A percentile compares a stretch with the other conserved stretches of the same genome.
phyloP scores from a whole-genome alignment of 1,140 invertebrate genomes.

The Leptopilina boulardi region DNA sequence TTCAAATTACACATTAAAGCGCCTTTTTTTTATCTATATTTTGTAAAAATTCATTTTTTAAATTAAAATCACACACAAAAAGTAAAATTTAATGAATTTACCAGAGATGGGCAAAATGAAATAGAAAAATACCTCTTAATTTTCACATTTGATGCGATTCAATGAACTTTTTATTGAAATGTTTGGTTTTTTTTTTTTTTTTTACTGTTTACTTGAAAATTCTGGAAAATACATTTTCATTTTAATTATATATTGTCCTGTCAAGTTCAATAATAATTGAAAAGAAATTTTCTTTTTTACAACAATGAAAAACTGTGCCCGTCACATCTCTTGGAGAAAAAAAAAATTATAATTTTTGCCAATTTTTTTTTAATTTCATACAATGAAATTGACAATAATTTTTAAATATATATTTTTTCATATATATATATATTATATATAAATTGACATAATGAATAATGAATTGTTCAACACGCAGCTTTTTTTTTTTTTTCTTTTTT shows the following conservation, averaged over 20 bases:
- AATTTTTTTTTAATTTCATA: too few relatives aligned
- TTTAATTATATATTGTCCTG: constrained; percentile 9
- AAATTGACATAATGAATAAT: background rate
- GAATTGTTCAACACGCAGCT: constrained; percentile 5
- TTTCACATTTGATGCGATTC: constrained; percentile 19
- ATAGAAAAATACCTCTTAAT: background rate
- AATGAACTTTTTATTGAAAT: constrained; percentile 28
- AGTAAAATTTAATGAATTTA: background rate
- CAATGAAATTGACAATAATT: constrained; percentile 3
- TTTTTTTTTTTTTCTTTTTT: background rate
- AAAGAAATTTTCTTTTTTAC: background rate
- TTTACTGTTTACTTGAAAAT: constrained; percentile 17
- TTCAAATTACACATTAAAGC: too few relatives aligned
- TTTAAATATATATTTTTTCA: too few relatives aligned
- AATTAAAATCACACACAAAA: too few relatives aligned
- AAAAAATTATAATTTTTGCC: too few relatives aligned
- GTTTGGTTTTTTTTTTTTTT: background rate
- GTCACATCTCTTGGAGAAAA: background rate
- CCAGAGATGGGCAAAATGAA: constrained; percentile 10
- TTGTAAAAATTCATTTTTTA: too few relatives aligned
- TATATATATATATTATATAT: background rate
- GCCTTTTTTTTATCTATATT: too few relatives aligned
- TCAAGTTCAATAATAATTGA: background rate
- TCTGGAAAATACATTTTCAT: constrained; percentile 8
- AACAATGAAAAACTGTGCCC: constrained; percentile 18